Base-by-base conservation (phyloP, 1,140 invertebrate genomes). In the Drosophila funebris region DNA sequence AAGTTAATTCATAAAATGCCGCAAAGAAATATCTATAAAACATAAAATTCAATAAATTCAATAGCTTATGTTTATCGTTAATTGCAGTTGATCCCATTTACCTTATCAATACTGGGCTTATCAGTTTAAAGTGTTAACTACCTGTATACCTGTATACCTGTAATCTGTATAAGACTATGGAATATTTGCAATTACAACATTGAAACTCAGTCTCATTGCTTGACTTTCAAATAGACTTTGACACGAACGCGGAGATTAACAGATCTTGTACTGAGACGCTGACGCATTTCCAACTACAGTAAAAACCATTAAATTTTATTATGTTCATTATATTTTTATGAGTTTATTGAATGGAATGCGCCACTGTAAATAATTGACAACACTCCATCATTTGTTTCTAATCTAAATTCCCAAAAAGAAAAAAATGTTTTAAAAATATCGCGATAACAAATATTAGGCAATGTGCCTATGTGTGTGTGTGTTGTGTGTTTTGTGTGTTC, bases 301-400 rank as follows among this genome's bases (percentile, higher is more conserved):
- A 48, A 61, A 69, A 69, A 24, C 22, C 44, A 36, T 66, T 27
- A 48, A 52, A 41, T 44, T 44, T 53, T n/a, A 29, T 16, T 54
- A 6, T 33, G 11, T 36, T 13, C 33, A 36, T 36, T 33, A 5
- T 31, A 31, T 48, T 16, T 39, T 29, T 22, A 52, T 52, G 33
- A 52, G 27, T 52, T 52, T 52, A 52, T 31, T 18, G 8, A 14
- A 18, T 20, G n/a, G 18, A 13, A 44, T 46, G 20, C 27, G 53
- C 43, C 36, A 27, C 43, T 63, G 41, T 71, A 56, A 57, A 48
- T 71, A 71, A 67, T 67, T 67, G 69, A 73, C 63, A 73, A 37
- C 39, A 57, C 57, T 75, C 58, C 37, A 60, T 66, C 52, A 68
- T 73, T 53, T 20, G 46, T 11, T 9, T 31, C 37, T 46, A 46